A percentile compares a stretch with the other conserved stretches of the same genome.
Evolutionary conservation across 2,888 invertebrate genomes (phyloP).

Genomic region (Leptodirus hochenwartii): DNA sequence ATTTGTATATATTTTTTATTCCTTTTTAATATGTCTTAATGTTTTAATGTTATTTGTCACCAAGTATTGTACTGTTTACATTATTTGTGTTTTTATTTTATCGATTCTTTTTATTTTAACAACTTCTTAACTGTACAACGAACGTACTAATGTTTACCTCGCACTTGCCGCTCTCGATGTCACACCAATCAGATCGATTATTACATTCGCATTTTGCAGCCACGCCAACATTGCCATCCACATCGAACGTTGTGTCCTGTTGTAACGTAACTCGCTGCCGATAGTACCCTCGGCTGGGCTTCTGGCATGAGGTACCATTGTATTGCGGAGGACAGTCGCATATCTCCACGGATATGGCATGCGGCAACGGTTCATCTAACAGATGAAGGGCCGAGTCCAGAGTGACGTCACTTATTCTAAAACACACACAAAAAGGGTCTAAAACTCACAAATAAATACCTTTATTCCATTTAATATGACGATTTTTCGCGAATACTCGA

Average conservation of each 20-base stretch:
- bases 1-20: too few species aligned
- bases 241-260: constrained; percentile 33
- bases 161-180: constrained; percentile 72
- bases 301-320: constrained; percentile 79
- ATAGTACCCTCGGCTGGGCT: constrained; percentile 66
- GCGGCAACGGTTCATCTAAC: constrained; percentile 42
- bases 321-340: constrained; percentile 72
- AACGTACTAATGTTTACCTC: constrained; percentile 33
- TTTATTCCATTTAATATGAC: too few species aligned
- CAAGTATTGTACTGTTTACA: too few species aligned
- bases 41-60: too few species aligned
- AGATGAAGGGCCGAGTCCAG: constrained; percentile 65
- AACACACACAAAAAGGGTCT: constrained; percentile 10
- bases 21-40: too few species aligned
- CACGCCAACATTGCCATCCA: constrained; percentile 55
- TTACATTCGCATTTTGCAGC: constrained; percentile 70
- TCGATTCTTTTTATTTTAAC: background rate
- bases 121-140: constrained; percentile 2
- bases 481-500: too few species aligned
- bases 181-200: constrained; percentile 56
- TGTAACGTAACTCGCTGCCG: constrained; percentile 47
- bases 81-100: too few species aligned
- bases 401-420: constrained; percentile 54
- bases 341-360: constrained; percentile 66
- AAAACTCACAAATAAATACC: too few species aligned